Evolutionary conservation across 2,797 vertebrate genomes (phyloP).

Genomic region (Intellagama lesueurii): DNA sequence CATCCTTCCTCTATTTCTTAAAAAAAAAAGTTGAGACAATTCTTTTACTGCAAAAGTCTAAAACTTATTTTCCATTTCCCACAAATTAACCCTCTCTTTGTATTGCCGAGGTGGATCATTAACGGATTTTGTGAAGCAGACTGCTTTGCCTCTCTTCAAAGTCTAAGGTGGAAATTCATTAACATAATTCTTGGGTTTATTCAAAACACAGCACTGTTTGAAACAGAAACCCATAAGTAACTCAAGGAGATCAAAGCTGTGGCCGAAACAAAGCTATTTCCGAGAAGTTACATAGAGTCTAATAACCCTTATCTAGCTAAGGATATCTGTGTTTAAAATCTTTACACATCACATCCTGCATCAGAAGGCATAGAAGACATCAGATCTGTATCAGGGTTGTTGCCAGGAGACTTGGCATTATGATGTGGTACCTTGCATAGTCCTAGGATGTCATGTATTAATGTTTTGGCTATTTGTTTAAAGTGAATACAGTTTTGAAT

Average conservation of each 20-base stretch:
- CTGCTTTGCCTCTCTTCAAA: conserved; percentile 2
- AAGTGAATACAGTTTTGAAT: no score
- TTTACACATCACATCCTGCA: neutral
- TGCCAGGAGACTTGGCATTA: no score
- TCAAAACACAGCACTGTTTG: neutral
- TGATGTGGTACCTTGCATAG: no score
- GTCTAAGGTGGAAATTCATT: neutral
- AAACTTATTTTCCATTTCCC: conserved; percentile 24
- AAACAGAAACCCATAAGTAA: conserved; percentile 4
- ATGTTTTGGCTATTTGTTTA: no score
- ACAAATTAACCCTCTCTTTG: conserved; percentile 47
- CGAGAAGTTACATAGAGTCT: neutral
- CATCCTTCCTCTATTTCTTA: neutral
- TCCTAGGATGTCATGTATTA: no score
- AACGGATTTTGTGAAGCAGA: conserved; percentile 30
- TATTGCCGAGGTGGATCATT: conserved; percentile 31
- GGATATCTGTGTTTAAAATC: neutral
- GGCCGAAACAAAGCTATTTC: neutral
- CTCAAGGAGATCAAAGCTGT: neutral
- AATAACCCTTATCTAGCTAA: neutral
- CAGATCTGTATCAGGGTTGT: no score
- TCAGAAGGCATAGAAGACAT: neutral
- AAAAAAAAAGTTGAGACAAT: conserved; percentile 44
- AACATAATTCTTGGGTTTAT: neutral
- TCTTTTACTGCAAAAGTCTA: neutral